Conservation (phyloP, 2,888 invertebrate species). For the Ypsolopha sequella region DNA sequence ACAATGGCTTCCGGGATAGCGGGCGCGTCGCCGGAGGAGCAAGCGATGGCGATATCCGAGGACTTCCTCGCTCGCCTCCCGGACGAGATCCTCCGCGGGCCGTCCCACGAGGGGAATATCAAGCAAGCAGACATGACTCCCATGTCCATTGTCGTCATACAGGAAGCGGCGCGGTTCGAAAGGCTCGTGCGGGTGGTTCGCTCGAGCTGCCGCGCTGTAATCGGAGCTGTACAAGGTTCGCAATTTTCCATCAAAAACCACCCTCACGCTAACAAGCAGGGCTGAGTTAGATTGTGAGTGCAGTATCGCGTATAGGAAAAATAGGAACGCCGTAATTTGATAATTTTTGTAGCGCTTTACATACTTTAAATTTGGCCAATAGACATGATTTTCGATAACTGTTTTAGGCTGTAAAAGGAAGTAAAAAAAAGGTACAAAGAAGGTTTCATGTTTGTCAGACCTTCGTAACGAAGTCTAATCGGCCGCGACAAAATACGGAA, state of each 20-base stretch:
- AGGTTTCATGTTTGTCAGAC: no score
- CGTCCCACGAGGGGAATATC: constrained; percentile 75
- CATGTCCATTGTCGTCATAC: constrained; percentile 94
- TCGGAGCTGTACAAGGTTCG: constrained; percentile 89
- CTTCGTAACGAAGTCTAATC: no score
- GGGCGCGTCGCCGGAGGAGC: constrained; percentile 81
- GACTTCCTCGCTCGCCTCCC: constrained; percentile 86
- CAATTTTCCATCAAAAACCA: no score
- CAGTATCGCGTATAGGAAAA: no score
- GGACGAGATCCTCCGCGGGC: constrained; percentile 74
- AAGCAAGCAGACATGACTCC: constrained; percentile 85
- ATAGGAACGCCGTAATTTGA: no score
- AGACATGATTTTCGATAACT: no score
- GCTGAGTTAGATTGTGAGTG: no score
- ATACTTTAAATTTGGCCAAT: no score
- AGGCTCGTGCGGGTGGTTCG: constrained; percentile 80
- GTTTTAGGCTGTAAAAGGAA: no score
- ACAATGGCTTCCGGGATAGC: constrained; percentile 70
- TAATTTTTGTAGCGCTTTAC: neutral
- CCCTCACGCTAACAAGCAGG: no score
- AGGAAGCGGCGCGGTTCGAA: constrained; percentile 87
- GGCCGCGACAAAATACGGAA: no score
- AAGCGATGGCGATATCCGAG: constrained; percentile 82
- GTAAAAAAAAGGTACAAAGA: no score
- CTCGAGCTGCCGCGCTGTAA: constrained; percentile 80